Base-by-base conservation (phyloP, 2,797 vertebrate genomes). In the Eospalax fontanierii region DNA sequence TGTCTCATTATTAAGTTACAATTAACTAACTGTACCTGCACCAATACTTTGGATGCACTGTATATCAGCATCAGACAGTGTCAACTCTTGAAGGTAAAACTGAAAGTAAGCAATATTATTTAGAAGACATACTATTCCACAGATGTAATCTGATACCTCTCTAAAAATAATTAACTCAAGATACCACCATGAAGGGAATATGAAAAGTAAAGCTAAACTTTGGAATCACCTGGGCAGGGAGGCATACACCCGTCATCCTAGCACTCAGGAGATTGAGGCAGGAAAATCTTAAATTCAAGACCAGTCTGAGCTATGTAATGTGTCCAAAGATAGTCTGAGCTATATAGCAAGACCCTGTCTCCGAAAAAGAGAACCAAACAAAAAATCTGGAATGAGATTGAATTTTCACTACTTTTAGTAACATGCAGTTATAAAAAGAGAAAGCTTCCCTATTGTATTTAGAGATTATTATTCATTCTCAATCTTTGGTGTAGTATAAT, bases 401-500 rank as follows among this genome's bases (percentile, higher is more conserved):
- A 75, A 61, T 80, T 5, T 30, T 70, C 26, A 66, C 57, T 33
- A 70, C 4, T 94, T 86, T 79, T 11, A 80, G 79, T 75, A 88
- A 70, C 82, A 46, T 10, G 21, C 12, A 79, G 4, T 38, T 22
- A 14, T 59, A 70, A 66, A n/a, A 59, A 75, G 7, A 35, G 15
- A 11, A 96, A 43, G 18, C 2, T 63, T 90, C 59, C 43, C 28
- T 79, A 50, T 21, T 88, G n/a, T 63, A 66, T 63, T 63, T 79
- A 81, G 11, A 71, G 87, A 89, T 90, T 92, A 26, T 35, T 66
- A 2, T 28, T 65, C n/a, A 57, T 57, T 78, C n/a, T 33, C 59
- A 21, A 9, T 68, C 81, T 86, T 93, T 81, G 88, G 68, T 95
- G 43, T 71, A 88, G 76, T 83, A 61, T 46, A 65, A 63, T n/a